phyloP scores from a whole-genome alignment of 1,140 invertebrate species.

The Zaprionus lachaisei region DNA sequence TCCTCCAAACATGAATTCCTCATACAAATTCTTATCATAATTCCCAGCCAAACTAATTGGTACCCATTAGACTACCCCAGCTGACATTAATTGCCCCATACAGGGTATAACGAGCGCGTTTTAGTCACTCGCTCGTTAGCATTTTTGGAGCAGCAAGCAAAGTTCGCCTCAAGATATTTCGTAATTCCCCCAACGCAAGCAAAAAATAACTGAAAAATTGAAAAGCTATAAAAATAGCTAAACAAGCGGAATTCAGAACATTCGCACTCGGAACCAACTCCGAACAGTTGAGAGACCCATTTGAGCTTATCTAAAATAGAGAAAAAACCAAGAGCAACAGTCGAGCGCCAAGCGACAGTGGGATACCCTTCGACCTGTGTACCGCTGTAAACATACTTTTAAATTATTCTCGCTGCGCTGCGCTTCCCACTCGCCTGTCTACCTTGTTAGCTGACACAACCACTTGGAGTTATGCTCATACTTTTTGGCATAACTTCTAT shows the following conservation, averaged over 20 bases:
- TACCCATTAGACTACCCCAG: background rate
- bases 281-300: too few species aligned
- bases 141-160: slow-evolving; percentile 13
- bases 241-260: slow-evolving; percentile 32
- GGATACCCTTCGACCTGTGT: too few species aligned
- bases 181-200: slow-evolving; percentile 19
- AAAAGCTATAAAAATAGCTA: slow-evolving; percentile 30
- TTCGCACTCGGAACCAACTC: background rate
- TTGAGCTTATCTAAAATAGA: slow-evolving; percentile 23
- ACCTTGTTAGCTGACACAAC: too few species aligned
- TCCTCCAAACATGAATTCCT: too few species aligned
- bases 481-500: too few species aligned
- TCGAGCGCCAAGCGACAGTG: too few species aligned
- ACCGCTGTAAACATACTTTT: too few species aligned
- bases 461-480: too few species aligned
- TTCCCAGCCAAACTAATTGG: background rate
- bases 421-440: too few species aligned
- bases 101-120: slow-evolving; percentile 20
- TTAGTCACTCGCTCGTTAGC: slow-evolving; percentile 26
- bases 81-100: too few species aligned
- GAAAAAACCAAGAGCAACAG: too few species aligned
- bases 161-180: slow-evolving; percentile 35
- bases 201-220: background rate
- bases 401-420: too few species aligned
- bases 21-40: background rate